Percentiles rank a stretch among this genome's conserved stretches.
Evolutionary conservation across 2,797 vertebrate species (phyloP).

Genomic region (Phataginus tricuspis): DNA sequence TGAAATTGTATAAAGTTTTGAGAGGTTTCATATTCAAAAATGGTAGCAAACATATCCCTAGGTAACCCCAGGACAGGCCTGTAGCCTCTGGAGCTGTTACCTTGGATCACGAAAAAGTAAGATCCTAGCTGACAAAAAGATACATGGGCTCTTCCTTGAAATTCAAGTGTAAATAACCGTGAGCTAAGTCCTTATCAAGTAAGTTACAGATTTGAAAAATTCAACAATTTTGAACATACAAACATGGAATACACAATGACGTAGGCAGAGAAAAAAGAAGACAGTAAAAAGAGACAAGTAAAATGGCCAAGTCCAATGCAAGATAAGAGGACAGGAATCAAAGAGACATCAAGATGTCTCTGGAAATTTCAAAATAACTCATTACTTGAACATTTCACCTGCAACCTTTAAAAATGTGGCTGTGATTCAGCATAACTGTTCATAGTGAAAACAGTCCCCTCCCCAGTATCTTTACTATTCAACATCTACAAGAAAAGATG

Average conservation of each 20-base stretch:
- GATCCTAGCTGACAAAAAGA: background rate
- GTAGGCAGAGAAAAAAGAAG: background rate
- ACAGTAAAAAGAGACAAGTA: background rate
- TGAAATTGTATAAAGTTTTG: background rate
- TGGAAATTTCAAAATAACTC: background rate
- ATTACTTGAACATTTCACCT: background rate
- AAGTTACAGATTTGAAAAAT: background rate
- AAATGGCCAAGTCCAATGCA: background rate
- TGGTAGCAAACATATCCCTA: background rate
- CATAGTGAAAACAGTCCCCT: background rate
- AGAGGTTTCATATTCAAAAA: slow-evolving; percentile 12
- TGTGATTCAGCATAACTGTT: background rate
- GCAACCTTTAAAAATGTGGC: background rate
- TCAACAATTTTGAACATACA: background rate
- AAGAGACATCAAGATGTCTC: background rate
- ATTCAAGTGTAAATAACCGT: background rate
- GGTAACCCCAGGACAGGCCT: background rate
- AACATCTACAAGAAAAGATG: background rate
- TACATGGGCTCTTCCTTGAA: background rate
- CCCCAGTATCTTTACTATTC: background rate
- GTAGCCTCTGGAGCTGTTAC: background rate
- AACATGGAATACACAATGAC: background rate
- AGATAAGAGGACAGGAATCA: background rate
- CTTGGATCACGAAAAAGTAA: background rate
- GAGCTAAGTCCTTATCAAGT: background rate